A percentile compares a stretch with the other conserved stretches of the same genome.
phyloP scores from a whole-genome alignment of 1,140 invertebrate genomes.

The Hetaerina americana region DNA sequence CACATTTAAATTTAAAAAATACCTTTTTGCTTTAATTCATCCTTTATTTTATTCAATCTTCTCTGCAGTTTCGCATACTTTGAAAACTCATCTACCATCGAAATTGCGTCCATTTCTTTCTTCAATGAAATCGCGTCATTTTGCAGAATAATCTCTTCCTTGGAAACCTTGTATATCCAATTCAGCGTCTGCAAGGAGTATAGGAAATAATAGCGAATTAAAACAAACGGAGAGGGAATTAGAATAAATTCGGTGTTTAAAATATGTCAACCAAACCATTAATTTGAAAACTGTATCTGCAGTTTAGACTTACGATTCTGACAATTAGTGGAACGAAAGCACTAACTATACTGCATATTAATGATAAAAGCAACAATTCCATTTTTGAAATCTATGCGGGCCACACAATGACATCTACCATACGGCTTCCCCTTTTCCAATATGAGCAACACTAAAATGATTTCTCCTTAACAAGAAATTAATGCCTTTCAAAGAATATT shows the following conservation, averaged over 20 bases:
- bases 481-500: no score
- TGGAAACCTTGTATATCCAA: neutral
- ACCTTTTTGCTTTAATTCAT: slow-evolving; percentile 29
- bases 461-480: no score
- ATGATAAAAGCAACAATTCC: neutral
- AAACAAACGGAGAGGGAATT: no score
- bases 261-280: no score
- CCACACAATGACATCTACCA: neutral
- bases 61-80: slow-evolving; percentile 41
- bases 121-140: slow-evolving; percentile 29
- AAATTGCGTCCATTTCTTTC: slow-evolving; percentile 32
- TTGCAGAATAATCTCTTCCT: slow-evolving; percentile 13
- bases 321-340: neutral
- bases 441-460: no score
- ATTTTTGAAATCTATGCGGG: neutral
- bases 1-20: slow-evolving; percentile 11
- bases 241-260: no score
- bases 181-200: neutral
- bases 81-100: slow-evolving; percentile 43
- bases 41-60: slow-evolving; percentile 32
- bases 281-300: no score
- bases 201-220: no score
- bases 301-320: neutral
- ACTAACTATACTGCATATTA: neutral
- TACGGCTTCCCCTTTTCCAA: neutral